Base-by-base conservation (phyloP, 2,888 invertebrate genomes). In the Parnassius apollo region DNA sequence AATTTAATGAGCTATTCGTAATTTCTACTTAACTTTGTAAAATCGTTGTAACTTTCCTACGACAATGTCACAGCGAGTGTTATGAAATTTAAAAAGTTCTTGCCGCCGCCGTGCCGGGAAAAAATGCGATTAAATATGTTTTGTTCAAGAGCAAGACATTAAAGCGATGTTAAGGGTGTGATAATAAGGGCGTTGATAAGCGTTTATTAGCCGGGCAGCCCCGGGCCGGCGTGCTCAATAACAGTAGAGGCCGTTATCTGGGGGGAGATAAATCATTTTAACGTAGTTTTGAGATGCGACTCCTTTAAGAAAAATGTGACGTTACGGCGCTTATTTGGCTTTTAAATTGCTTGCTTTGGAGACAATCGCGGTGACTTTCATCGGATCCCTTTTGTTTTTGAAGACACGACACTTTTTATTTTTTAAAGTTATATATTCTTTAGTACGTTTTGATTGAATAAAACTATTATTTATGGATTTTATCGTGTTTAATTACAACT, bases 91-190 rank as follows among this genome's bases (percentile, higher is more conserved):
- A 81, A 86, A 91, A 91, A 90, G 85, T 90, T 89, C 81, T 77
- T 76, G 75, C 58, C 51, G 61, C 59, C 51, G 61, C 59, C 46
- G 55, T 50, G 56, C 51, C 49, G 81, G 80, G 81, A 83, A 90
- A 87, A 92, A 92, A 90, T 91, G 88, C 86, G 91, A 92, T 92
- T 92, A 92, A 92, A 92, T 92, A 92, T 92, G 92, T 92, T 92
- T 92, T 92, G 92, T 92, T 92, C 91, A 89, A 91, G 85, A 88
- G 90, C 88, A 88, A 88, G 89, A 91, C 91, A 92, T 91, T 92
- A 91, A 92, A 89, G 88, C 85, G 90, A 91, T 88, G 92, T 90
- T 92, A 91, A 92, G 92, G 92, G 92, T 91, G 91, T 89, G 91
- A 92, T 92, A 92, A 92, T 92, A 91, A 90, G 90, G 81, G 84